These are phyloP conservation scores for Tapera naevia DNA, from an alignment of 2,797 vertebrate species.

Conservation along the genomic window DNA sequence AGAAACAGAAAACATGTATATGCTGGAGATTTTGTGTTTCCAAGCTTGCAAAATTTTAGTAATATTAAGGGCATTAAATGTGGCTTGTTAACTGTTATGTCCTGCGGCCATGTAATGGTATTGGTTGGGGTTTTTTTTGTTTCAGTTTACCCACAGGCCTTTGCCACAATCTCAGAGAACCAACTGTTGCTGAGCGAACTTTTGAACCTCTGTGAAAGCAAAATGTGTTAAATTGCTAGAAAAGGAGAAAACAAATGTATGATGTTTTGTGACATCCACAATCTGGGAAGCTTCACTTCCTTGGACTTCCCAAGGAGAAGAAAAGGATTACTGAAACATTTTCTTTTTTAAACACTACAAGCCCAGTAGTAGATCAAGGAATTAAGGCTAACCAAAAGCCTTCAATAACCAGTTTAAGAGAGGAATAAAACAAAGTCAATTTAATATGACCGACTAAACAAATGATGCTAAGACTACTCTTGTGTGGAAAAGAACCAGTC, in stretches of 20 bases:
- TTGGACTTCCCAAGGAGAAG: constrained; percentile 62
- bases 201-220: constrained; percentile 35
- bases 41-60: neutral
- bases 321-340: constrained; percentile 20
- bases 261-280: constrained; percentile 56
- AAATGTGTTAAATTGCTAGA: constrained; percentile 43
- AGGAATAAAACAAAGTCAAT: neutral
- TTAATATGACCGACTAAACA: neutral
- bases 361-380: neutral
- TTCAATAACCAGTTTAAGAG: neutral
- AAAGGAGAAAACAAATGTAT: constrained; percentile 39
- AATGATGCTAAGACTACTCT: neutral
- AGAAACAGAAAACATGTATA: neutral
- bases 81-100: constrained; percentile 7
- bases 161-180: neutral
- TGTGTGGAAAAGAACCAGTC: neutral
- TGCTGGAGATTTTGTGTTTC: neutral
- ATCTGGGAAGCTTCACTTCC: constrained; percentile 57
- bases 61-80: constrained; percentile 1
- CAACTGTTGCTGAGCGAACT: constrained; percentile 56
- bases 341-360: neutral
- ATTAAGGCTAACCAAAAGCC: neutral
- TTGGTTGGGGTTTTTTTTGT: neutral
- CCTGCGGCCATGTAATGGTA: constrained; percentile 12
- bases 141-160: neutral